Base-by-base conservation (phyloP, 2,888 invertebrate species). In the Norana najaformis region DNA sequence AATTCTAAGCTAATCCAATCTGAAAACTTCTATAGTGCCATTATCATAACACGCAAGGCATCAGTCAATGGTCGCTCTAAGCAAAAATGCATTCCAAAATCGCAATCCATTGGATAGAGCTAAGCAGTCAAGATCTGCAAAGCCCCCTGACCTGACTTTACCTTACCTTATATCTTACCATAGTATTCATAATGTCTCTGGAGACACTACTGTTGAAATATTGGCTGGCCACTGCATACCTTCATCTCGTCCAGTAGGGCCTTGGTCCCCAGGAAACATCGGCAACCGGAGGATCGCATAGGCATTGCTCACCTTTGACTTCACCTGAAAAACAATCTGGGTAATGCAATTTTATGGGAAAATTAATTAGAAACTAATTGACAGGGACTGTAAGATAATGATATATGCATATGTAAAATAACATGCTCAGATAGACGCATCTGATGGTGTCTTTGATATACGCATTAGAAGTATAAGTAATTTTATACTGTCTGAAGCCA, bases 301-400 rank as follows among this genome's bases (percentile, higher is more conserved):
- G 35, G 85, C 85, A 37, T 37, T 85, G 85, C 85, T 85, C 85
- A 85, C 85, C 85, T 85, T 85, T 13, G 85, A 85, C 37, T 85
- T 85, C 18, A 85, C 85, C 85, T 85, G 85, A 69, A 69, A 1
- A 47, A 53, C 30, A 69, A 69, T 8, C 30, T n/a, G 30, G 13
- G 5, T n/a, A 69, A 8, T 69, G 69, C 69, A 69, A 69, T 16
- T 69, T 8, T 69, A 69, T 18, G 47, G 47, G 23, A 69, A 69
- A 69, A 69, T 69, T 8, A 69, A 30, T 30, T 69, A 30, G 8
- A 1, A 53, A 53, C 3, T 53, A 53, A n/a, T n/a, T n/a, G n/a
- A n/a, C n/a, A n/a, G 30, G 69, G 8, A 69, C 30, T 69, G n/a
- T n/a, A n/a, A 69, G n/a, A 69, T 69, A 69, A 69, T 69, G 30